These are phyloP conservation scores for Acanthosepion esculentum DNA, from an alignment of 2,888 invertebrate genomes.

Conservation along the genomic window DNA sequence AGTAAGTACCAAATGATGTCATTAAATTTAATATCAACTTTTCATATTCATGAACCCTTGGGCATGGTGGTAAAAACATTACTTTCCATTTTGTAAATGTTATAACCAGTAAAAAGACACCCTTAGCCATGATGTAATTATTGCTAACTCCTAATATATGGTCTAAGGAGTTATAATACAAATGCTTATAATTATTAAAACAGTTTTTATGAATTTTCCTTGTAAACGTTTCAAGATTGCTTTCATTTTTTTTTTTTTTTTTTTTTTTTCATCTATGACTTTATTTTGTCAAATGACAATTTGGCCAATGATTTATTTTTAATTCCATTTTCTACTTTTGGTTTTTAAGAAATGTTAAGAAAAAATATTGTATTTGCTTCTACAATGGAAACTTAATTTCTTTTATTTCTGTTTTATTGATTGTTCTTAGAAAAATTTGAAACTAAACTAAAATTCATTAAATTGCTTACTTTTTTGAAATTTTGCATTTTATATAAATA, in stretches of 20 bases:
- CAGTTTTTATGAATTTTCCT: no score
- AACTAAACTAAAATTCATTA: background rate
- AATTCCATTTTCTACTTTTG: background rate
- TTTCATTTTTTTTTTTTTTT: no score
- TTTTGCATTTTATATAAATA: background rate
- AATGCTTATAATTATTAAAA: background rate
- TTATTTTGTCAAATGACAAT: no score
- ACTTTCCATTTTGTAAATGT: background rate
- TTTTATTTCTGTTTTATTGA: conserved; percentile 53
- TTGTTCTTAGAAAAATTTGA: background rate
- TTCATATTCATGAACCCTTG: background rate
- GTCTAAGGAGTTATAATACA: background rate
- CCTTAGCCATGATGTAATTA: background rate
- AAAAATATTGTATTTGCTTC: no score
- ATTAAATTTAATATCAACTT: background rate
- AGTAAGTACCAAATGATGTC: conserved; percentile 78
- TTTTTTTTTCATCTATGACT: no score
- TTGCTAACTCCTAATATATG: background rate
- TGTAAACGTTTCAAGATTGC: no score
- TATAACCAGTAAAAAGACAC: background rate
- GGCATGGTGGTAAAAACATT: background rate
- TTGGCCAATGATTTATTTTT: no score
- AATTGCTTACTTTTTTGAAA: background rate
- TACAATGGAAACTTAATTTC: no score
- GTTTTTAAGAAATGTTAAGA: conserved; percentile 35